These are phyloP conservation scores for Eupithecia inturbata DNA, from an alignment of 2,888 invertebrate species.

Conservation along the genomic window DNA sequence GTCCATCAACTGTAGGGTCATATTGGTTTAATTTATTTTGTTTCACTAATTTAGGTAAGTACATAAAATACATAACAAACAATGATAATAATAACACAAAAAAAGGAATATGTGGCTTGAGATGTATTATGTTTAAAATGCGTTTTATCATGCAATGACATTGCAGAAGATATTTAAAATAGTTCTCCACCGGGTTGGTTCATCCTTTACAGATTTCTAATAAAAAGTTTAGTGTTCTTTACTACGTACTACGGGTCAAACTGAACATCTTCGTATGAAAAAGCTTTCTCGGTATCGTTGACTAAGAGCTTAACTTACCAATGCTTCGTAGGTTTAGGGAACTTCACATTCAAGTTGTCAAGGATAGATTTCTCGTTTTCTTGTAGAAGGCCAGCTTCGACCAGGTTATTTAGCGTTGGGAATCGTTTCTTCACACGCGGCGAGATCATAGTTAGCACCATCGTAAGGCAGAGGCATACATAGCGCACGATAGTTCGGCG, in stretches of 20 bases:
- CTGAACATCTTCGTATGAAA: neutral
- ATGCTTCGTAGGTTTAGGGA: conserved; percentile 93
- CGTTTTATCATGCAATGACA: conserved; percentile 1
- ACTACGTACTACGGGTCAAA: neutral
- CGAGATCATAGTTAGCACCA: conserved; percentile 94
- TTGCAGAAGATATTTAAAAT: neutral
- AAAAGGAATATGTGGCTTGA: neutral
- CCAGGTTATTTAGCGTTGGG: conserved; percentile 91
- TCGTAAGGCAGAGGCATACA: conserved; percentile 93
- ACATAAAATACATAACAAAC: neutral
- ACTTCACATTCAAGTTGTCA: conserved; percentile 90
- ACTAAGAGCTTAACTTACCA: conserved; percentile 81
- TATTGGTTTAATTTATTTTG: no score
- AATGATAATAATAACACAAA: neutral
- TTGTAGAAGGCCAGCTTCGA: conserved; percentile 92
- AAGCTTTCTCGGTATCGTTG: neutral
- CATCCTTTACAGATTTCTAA: neutral
- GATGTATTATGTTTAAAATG: neutral
- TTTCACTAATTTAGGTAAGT: no score
- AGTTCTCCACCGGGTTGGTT: neutral
- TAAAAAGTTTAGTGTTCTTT: neutral
- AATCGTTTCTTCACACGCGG: conserved; percentile 95
- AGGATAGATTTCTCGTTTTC: conserved; percentile 93
- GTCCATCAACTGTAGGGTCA: neutral
- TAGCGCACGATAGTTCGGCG: conserved; percentile 92